Conservation (phyloP, 2,797 vertebrate genomes). For the Lacerta agilis region DNA sequence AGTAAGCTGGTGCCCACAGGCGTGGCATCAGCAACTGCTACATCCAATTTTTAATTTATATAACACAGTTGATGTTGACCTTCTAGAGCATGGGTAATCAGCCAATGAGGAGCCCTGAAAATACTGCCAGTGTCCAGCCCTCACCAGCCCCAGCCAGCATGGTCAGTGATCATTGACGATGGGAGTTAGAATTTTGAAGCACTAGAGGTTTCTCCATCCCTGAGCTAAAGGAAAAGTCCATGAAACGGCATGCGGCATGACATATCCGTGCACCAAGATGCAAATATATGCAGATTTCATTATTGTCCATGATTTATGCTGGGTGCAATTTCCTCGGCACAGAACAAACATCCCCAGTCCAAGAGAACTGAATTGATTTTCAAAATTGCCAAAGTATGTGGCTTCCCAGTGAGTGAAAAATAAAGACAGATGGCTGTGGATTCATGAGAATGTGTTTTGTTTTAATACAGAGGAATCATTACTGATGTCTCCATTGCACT, state of each 20-base stretch:
- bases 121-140: no score
- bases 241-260: neutral
- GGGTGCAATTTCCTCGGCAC: neutral
- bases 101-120: no score
- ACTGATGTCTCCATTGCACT: neutral
- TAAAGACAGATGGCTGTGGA: constrained; percentile 38
- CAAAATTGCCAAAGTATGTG: constrained; percentile 36
- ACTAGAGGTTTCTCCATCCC: neutral
- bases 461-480: neutral
- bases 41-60: no score
- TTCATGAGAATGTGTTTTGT: neutral
- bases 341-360: neutral
- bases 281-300: neutral
- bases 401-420: constrained; percentile 19
- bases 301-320: neutral
- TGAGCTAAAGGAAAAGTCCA: neutral
- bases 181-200: neutral
- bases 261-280: neutral
- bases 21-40: no score
- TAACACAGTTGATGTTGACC: no score
- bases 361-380: constrained; percentile 51
- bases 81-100: no score
- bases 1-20: no score
- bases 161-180: neutral
- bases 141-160: no score